Evolutionary conservation across 2,113 vertebrate species (phyloP).

Genomic region (Actenoides lindsayi): DNA sequence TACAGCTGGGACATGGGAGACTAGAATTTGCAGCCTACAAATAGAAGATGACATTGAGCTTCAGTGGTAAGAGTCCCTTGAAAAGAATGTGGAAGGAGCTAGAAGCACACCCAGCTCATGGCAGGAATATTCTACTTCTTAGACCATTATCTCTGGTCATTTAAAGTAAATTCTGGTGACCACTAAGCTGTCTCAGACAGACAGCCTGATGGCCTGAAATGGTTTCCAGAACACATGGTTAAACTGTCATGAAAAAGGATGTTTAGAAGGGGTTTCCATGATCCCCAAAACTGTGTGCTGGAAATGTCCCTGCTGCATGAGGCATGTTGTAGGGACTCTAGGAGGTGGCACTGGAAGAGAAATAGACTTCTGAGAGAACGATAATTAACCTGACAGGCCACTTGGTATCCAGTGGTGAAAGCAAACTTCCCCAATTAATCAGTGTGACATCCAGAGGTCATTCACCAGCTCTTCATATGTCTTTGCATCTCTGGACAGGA

Average conservation of each 20-base stretch:
- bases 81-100: background rate
- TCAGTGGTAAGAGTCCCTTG: background rate
- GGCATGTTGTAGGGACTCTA: background rate
- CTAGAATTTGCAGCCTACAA: background rate
- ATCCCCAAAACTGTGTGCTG: background rate
- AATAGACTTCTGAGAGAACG: background rate
- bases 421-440: constrained; percentile 46
- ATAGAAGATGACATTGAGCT: background rate
- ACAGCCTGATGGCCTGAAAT: background rate
- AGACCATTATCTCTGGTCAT: background rate
- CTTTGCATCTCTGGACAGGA: background rate
- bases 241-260: background rate
- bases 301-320: background rate
- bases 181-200: background rate
- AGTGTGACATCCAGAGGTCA: constrained; percentile 23
- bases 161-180: background rate
- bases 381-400: constrained; percentile 13
- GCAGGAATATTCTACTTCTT: background rate
- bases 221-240: background rate
- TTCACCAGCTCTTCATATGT: background rate
- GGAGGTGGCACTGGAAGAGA: background rate
- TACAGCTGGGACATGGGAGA: background rate
- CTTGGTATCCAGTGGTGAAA: background rate
- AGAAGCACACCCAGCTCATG: background rate
- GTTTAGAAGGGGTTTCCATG: background rate